Conservation (phyloP, 2,888 invertebrate genomes). For the Thera obeliscata region DNA sequence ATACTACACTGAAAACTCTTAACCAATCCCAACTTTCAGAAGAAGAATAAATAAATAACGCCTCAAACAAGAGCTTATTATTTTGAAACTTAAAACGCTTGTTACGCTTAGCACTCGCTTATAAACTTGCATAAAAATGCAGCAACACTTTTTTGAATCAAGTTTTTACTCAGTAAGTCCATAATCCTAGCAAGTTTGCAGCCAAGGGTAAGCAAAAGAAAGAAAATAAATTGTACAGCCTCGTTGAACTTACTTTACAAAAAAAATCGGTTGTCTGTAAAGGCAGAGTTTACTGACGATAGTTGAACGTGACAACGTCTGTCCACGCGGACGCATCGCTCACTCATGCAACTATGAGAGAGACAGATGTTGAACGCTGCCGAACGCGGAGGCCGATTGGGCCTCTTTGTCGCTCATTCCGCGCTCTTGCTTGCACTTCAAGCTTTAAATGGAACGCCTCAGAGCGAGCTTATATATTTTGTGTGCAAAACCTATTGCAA, state of each 20-base stretch:
- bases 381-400: no score
- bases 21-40: neutral
- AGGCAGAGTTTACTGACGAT: no score
- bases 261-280: no score
- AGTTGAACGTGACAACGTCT: no score
- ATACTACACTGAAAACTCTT: neutral
- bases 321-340: no score
- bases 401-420: no score
- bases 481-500: no score
- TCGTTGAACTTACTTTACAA: conserved; percentile 19
- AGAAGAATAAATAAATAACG: neutral
- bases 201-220: conserved; percentile 42
- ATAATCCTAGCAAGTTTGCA: conserved; percentile 67
- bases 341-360: no score
- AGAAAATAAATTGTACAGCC: conserved; percentile 31
- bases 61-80: conserved; percentile 14
- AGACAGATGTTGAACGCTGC: no score
- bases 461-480: no score
- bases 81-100: conserved; percentile 26
- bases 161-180: conserved; percentile 64
- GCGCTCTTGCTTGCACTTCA: no score
- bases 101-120: conserved; percentile 42
- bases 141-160: conserved; percentile 62
- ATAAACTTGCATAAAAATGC: conserved; percentile 53
- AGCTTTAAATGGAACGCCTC: no score